Evolutionary conservation across 2,888 invertebrate genomes (phyloP).

Genomic region (Galerucella pusilla): DNA sequence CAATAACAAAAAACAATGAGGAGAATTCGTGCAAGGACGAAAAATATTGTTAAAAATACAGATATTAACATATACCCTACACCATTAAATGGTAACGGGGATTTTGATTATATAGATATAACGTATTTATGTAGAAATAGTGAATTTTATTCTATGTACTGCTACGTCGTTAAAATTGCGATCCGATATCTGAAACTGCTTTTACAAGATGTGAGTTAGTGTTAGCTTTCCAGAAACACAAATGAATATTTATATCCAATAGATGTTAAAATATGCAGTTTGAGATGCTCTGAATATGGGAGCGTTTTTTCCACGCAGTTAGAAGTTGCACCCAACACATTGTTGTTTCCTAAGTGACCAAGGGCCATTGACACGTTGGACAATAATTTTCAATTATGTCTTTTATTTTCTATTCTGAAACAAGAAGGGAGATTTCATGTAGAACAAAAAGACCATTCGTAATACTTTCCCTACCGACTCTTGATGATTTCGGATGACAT

Average conservation of each 20-base stretch:
- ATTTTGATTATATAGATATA: too few species aligned
- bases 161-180: background rate
- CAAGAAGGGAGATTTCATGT: slow-evolving; percentile 30
- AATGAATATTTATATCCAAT: slow-evolving; percentile 9
- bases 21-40: too few species aligned
- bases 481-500: slow-evolving; percentile 33
- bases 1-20: too few species aligned
- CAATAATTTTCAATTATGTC: slow-evolving; percentile 37
- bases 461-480: slow-evolving; percentile 32
- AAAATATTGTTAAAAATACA: too few species aligned
- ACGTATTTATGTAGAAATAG: too few species aligned
- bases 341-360: slow-evolving; percentile 27
- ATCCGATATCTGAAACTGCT: background rate
- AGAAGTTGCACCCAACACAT: slow-evolving; percentile 6
- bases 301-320: slow-evolving; percentile 19
- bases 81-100: too few species aligned
- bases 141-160: too few species aligned
- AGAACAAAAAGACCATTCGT: slow-evolving; percentile 36
- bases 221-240: background rate
- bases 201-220: background rate
- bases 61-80: too few species aligned
- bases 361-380: slow-evolving; percentile 30
- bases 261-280: background rate
- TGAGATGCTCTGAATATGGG: slow-evolving; percentile 4
- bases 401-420: slow-evolving; percentile 33